Conservation (phyloP, 2,888 invertebrate species). For the Drosophila infuscata region DNA sequence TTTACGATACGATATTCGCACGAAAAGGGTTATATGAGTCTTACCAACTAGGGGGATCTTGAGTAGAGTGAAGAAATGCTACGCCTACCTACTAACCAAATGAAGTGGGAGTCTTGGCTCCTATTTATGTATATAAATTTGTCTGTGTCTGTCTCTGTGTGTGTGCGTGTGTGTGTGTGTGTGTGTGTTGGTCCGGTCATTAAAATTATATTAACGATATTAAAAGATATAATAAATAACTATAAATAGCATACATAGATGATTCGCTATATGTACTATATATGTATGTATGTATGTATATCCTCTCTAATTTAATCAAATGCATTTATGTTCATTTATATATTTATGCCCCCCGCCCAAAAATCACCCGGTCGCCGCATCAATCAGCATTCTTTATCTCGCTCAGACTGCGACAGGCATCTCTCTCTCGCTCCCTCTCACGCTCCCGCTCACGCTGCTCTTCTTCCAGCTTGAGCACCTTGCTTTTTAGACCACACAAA, state of each 20-base stretch:
- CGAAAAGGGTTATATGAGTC: constrained; percentile 45
- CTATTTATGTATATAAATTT: constrained; percentile 4
- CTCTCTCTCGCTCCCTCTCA: constrained; percentile 58
- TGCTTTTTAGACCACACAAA: constrained; percentile 80
- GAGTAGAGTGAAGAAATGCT: constrained; percentile 46
- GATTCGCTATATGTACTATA: constrained; percentile 46
- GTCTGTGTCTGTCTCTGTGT: constrained; percentile 1
- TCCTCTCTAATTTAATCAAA: constrained; percentile 64
- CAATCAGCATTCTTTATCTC: constrained; percentile 82
- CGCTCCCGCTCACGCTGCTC: constrained; percentile 71
- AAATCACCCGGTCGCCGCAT: constrained; percentile 26
- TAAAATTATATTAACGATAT: constrained; percentile 76
- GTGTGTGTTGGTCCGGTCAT: constrained; percentile 30
- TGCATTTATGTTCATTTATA: constrained; percentile 59
- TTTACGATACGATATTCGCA: constrained; percentile 24
- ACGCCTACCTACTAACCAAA: constrained; percentile 69
- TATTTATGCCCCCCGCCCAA: constrained; percentile 47
- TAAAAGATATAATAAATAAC: constrained; percentile 76
- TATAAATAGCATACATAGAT: constrained; percentile 72
- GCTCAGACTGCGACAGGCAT: constrained; percentile 73
- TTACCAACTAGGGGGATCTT: constrained; percentile 54
- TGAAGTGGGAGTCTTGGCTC: constrained; percentile 19
- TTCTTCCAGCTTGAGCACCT: constrained; percentile 82
- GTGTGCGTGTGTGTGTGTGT: not conserved
- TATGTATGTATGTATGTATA: constrained; percentile 32